Conservation (phyloP, 1,140 invertebrate genomes). For the Parapsyche elsis region DNA sequence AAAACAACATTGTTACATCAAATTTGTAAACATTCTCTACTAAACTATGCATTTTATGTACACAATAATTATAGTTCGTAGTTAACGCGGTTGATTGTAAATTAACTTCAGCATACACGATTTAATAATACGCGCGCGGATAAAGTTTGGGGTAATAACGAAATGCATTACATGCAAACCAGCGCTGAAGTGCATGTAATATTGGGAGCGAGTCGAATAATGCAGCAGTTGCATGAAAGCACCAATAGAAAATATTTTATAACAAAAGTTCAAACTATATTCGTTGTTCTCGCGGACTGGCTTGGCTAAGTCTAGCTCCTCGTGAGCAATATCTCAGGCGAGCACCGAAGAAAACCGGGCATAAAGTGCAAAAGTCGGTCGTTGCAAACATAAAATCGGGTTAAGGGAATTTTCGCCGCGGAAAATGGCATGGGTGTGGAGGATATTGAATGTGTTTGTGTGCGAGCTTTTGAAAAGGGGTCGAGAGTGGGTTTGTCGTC, state of each 20-base stretch:
- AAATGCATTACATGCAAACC: neutral
- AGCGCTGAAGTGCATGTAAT: constrained; percentile 1
- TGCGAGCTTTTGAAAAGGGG: neutral
- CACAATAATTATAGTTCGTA: too few relatives aligned
- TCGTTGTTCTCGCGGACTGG: neutral
- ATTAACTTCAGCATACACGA: too few relatives aligned
- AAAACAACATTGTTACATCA: too few relatives aligned
- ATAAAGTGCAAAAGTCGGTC: constrained; percentile 39
- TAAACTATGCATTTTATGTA: too few relatives aligned
- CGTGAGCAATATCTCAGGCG: constrained; percentile 10
- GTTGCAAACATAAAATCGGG: constrained; percentile 36
- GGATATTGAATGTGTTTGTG: neutral
- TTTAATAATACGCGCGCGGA: too few relatives aligned
- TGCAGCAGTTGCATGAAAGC: constrained; percentile 6
- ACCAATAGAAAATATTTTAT: constrained; percentile 34
- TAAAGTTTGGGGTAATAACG: neutral
- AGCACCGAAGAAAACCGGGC: constrained; percentile 21
- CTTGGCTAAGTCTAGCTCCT: too few relatives aligned
- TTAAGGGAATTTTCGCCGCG: constrained; percentile 20
- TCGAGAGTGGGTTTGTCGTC: constrained; percentile 3
- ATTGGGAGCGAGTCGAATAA: neutral
- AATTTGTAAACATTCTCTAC: too few relatives aligned
- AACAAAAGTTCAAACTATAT: constrained; percentile 24
- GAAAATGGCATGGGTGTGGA: neutral
- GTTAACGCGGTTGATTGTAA: too few relatives aligned